A percentile compares a stretch with the other conserved stretches of the same genome.
phyloP scores from a whole-genome alignment of 2,113 vertebrate species.

The Capreolus pygargus region DNA sequence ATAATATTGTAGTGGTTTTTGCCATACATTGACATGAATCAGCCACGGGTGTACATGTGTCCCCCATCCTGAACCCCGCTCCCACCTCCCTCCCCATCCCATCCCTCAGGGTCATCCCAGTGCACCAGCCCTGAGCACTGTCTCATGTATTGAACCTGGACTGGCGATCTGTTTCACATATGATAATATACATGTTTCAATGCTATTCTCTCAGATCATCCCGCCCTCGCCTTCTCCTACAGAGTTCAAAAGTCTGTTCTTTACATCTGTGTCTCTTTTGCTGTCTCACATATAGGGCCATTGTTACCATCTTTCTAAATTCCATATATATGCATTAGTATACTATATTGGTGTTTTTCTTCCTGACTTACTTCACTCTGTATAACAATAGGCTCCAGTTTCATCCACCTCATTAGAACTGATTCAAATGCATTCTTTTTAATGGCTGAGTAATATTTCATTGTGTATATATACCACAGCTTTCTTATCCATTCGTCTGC shows the following conservation, averaged over 20 bases:
- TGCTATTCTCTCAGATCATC: not conserved
- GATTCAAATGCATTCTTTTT: not conserved
- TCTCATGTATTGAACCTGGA: not conserved
- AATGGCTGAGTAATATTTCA: not conserved
- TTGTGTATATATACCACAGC: not conserved
- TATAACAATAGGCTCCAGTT: not conserved
- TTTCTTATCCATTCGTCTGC: not conserved
- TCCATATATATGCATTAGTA: not conserved
- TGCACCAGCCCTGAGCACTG: not conserved
- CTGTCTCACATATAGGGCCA: not conserved
- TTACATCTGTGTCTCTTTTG: not conserved
- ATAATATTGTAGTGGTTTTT: not conserved
- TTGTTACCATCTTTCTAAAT: not conserved
- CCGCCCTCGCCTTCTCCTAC: not conserved
- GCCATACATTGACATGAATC: not conserved
- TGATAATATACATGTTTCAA: not conserved
- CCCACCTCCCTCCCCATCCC: not conserved
- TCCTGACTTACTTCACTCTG: not conserved
- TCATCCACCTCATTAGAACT: not conserved
- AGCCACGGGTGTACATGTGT: not conserved
- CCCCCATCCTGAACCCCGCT: rapidly evolving
- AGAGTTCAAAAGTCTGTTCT: not conserved
- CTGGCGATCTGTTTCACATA: not conserved
- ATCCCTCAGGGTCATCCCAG: not conserved
- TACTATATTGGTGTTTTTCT: not conserved